phyloP scores from a whole-genome alignment of 2,888 invertebrate species.

The Altica lythri region DNA sequence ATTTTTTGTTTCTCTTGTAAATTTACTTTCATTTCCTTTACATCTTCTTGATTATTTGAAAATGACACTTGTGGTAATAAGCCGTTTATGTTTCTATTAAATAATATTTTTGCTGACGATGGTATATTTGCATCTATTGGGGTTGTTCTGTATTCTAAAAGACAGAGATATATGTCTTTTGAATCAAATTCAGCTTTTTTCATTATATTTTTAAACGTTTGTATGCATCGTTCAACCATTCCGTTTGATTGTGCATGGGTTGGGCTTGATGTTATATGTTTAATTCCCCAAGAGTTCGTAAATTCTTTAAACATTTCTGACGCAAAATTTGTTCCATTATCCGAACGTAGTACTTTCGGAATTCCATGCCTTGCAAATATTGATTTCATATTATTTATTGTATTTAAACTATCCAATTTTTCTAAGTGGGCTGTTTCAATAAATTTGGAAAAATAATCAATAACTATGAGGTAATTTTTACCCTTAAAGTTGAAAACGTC shows the following conservation, averaged over 20 bases:
- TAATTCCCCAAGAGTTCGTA: constrained; percentile 17
- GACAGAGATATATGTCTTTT: constrained; percentile 21
- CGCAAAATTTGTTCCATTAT: constrained; percentile 26
- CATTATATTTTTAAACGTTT: constrained; percentile 21
- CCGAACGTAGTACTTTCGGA: constrained; percentile 31
- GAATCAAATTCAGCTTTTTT: constrained; percentile 14
- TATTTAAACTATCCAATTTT: constrained; percentile 15
- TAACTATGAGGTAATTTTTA: constrained; percentile 24
- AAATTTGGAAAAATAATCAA: constrained; percentile 33
- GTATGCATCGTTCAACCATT: constrained; percentile 17
- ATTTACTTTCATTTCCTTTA: too few species aligned
- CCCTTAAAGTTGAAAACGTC: constrained; percentile 28
- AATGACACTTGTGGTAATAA: too few species aligned
- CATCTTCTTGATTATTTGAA: too few species aligned
- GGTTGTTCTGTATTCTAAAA: constrained; percentile 21
- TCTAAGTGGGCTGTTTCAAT: constrained; percentile 24
- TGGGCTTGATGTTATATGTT: constrained; percentile 20
- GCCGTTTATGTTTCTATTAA: too few species aligned
- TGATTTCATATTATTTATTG: constrained; percentile 25
- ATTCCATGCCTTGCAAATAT: constrained; percentile 34
- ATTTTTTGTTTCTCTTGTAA: too few species aligned
- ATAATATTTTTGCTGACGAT: too few species aligned
- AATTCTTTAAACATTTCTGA: constrained; percentile 21
- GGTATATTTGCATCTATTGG: neutral
- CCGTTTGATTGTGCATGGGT: constrained; percentile 29